Evolutionary conservation across 2,888 invertebrate species (phyloP).

Genomic region (Hypomecis atomaria): DNA sequence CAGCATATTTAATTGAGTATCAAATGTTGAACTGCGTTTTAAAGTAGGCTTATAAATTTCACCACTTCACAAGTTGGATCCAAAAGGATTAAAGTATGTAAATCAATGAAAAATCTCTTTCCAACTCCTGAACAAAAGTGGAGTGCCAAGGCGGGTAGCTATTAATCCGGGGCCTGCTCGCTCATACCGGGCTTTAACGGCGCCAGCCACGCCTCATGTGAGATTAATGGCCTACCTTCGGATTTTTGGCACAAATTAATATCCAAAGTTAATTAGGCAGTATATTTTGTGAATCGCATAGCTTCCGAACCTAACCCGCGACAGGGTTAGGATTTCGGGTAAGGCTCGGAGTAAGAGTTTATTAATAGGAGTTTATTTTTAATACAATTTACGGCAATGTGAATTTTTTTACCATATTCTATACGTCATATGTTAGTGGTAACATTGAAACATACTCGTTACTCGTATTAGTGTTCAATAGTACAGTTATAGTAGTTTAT

Average conservation of each 20-base stretch:
- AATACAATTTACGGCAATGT: too few relatives aligned
- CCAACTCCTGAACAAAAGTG: constrained; percentile 17
- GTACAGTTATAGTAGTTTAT: too few relatives aligned
- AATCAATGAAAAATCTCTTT: constrained; percentile 23
- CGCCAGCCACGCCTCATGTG: constrained; percentile 26
- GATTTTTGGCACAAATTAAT: background rate
- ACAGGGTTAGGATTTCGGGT: too few relatives aligned
- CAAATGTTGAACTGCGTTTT: background rate
- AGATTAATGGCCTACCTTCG: constrained; percentile 14
- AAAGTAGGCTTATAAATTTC: constrained; percentile 3
- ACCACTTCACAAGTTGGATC: background rate
- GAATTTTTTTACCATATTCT: too few relatives aligned
- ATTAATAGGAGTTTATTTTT: too few relatives aligned
- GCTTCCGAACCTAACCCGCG: too few relatives aligned
- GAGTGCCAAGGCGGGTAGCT: constrained; percentile 20
- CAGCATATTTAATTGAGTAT: too few relatives aligned
- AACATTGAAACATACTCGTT: too few relatives aligned
- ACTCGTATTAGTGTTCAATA: too few relatives aligned
- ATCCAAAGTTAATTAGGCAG: background rate
- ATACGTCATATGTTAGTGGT: too few relatives aligned
- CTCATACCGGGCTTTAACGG: constrained; percentile 25
- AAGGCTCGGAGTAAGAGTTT: too few relatives aligned
- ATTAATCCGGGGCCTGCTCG: constrained; percentile 26
- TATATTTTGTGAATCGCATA: too few relatives aligned
- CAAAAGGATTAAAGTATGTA: constrained; percentile 9